phyloP scores from a whole-genome alignment of 2,797 vertebrate species.

The Sandelia bainsii region DNA sequence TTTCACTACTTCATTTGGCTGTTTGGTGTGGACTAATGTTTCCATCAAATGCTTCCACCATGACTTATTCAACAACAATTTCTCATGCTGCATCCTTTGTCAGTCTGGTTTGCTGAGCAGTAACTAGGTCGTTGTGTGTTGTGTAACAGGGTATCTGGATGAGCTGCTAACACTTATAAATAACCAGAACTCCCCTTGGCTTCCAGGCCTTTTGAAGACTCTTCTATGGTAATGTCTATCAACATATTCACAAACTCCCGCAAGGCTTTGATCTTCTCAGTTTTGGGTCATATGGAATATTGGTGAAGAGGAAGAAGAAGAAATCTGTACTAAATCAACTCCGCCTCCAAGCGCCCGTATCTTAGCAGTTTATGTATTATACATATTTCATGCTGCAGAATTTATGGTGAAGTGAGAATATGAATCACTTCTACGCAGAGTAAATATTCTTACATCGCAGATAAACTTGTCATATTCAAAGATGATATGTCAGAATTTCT shows the following conservation, averaged over 20 bases:
- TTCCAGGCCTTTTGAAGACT: conserved; percentile 70
- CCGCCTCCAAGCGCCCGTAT: conserved; percentile 2
- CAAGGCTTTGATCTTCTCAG: conserved; percentile 55
- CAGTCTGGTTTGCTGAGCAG: conserved; percentile 49
- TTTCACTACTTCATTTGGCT: conserved; percentile 7
- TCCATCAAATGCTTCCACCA: conserved; percentile 24
- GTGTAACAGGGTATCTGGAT: conserved; percentile 73
- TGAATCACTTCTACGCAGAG: conserved; percentile 1
- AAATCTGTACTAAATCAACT: conserved; percentile 18
- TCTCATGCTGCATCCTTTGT: conserved; percentile 39
- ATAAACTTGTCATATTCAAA: not conserved
- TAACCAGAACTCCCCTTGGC: conserved; percentile 71
- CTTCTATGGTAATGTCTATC: conserved; percentile 45
- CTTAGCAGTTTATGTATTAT: conserved; percentile 59
- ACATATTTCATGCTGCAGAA: conserved; percentile 58
- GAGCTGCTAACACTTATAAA: conserved; percentile 77
- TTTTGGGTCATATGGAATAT: conserved; percentile 47
- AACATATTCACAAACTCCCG: conserved; percentile 63
- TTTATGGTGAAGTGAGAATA: conserved; percentile 39
- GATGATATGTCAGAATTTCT: not conserved
- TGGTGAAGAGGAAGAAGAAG: conserved; percentile 11
- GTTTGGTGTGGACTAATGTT: not conserved
- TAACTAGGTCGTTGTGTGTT: conserved; percentile 81
- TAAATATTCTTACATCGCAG: not conserved
- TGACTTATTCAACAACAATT: conserved; percentile 48